A percentile compares a stretch with the other conserved stretches of the same genome.
Conservation (phyloP, 1,140 invertebrate genomes). For the Heliconius nattereri region DNA sequence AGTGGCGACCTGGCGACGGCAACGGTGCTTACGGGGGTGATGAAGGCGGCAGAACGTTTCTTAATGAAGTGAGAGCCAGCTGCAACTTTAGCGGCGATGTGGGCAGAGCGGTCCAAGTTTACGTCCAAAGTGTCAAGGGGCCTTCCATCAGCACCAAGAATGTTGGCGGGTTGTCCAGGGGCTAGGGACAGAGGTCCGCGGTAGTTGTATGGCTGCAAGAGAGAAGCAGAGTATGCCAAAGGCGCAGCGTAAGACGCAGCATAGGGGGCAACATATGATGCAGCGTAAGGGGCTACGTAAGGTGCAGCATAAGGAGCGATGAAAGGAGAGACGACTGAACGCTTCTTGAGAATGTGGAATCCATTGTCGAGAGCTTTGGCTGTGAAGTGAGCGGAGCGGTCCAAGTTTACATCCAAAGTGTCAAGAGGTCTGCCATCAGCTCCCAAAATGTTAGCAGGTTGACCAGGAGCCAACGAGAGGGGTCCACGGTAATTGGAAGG, state of each 20-base stretch:
- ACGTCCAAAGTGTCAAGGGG: slow-evolving; percentile 75
- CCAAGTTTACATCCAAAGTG: slow-evolving; percentile 74
- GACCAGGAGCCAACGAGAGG: slow-evolving; percentile 65
- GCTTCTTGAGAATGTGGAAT: slow-evolving; percentile 52
- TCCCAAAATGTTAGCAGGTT: slow-evolving; percentile 68
- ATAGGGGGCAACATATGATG: not conserved
- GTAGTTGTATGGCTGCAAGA: slow-evolving; percentile 58
- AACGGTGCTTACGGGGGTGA: slow-evolving; percentile 41
- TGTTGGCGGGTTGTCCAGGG: slow-evolving; percentile 72
- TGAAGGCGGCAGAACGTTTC: slow-evolving; percentile 50
- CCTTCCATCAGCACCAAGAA: slow-evolving; percentile 70
- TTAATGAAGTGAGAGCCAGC: slow-evolving; percentile 48
- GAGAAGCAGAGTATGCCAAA: slow-evolving; percentile 18
- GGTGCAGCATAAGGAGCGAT: slow-evolving; percentile 47
- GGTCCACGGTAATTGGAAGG: slow-evolving; percentile 67
- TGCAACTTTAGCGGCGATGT: slow-evolving; percentile 64
- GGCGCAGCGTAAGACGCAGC: slow-evolving; percentile 39
- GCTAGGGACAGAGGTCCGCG: slow-evolving; percentile 64
- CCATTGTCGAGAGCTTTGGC: slow-evolving; percentile 58
- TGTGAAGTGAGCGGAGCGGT: slow-evolving; percentile 70
- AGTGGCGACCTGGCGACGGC: slow-evolving; percentile 35
- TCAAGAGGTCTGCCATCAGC: slow-evolving; percentile 74
- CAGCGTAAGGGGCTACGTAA: slow-evolving; percentile 40
- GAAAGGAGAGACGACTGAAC: slow-evolving; percentile 39
- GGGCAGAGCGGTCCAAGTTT: slow-evolving; percentile 73